Base-by-base conservation (phyloP, 2,888 invertebrate genomes). In the Hymenopus coronatus region DNA sequence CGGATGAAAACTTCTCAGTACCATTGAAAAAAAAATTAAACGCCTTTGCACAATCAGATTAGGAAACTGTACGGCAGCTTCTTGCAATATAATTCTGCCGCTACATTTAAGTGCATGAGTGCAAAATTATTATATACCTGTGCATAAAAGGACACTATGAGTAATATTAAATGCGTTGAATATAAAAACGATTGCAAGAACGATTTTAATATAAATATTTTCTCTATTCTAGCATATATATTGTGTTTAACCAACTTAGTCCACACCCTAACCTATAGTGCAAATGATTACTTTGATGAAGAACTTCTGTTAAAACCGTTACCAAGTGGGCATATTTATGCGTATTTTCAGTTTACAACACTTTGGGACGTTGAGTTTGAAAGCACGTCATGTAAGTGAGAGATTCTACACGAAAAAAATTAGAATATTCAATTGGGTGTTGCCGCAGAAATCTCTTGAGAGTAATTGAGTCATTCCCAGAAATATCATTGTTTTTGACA, bases 331-430 rank as follows among this genome's bases (percentile, higher is more conserved):
- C 97, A 98, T 94, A 94, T 99, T 40, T 97, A 98, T 92, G 96
- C 97, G 20, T 97, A 97, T 93, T 98, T 99, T 93, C 98, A 98
- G 93, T 99, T 99, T 93, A 96, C 97, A 33, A 98, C 98, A 7
- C 93, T 96, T 91, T 97, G 97, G 95, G 94, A 96, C 90, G 93
- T 94, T 84, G 94, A 95, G 90, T 93, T 94, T 88, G 93, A 94
- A 91, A 90, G 91, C 20, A 93, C 95, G 90, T 94, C 95, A 90
- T 95, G 97, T 97, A 94, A 95, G 96, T 94, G 81, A 28, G 28
- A 40, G 2, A 40, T 40, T 12, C 12, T 40, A 1, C 40, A 40
- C 12, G 40, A 40, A 40, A 40, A 12, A 40, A 40, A 40, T 40
- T 40, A 40, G 40, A 12, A 40, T 40, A 40, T 12, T 40, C 12